Base-by-base conservation (phyloP, 2,797 vertebrate genomes). In the Danio jaintianensis region DNA sequence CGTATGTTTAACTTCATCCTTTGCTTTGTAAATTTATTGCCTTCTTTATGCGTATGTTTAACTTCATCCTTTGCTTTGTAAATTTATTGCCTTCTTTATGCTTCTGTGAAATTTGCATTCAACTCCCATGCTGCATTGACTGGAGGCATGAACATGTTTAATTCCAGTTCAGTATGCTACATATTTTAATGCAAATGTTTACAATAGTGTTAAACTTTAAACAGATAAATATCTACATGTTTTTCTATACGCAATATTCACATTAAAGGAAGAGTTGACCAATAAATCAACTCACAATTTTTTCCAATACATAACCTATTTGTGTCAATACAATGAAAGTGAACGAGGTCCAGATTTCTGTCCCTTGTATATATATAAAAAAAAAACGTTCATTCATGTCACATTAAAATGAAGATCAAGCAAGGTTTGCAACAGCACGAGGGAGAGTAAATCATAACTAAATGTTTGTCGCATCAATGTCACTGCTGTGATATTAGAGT, bases 401-500 rank as follows among this genome's bases (percentile, higher is more conserved):
- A 62, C 36, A n/a, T 36, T 11, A 42, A 5, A 42, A 8, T 16
- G 38, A n/a, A 38, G 8, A 29, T 50, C 11, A 15, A 22, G 22
- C 56, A 11, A 1, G 9, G 22, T 52, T 69, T 50, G 66, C 20
- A 50, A 36, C 2, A 4, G 8, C 66, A 36, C 29, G 45, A 68
- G 22, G 22, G 4, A 13, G 6, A 52, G 48, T 50, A 53, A 69
- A 38, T n/a, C 5, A n/a, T 47, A 2, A 68, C 6, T 15, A 0
- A 64, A 64, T 67, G 13, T 53, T 62, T 1, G 52, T 38, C 29
- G 13, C 29, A 63, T 61, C 18, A 7, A 11, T 43, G n/a, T 59
- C 43, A 61, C 15, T 15, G n/a, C 36, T 20, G 58, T 66, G 3
- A 64, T 76, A 50, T 59, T 61, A 78, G 36, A 11, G 22, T 69